Evolutionary conservation across 2,797 vertebrate genomes (phyloP).

Genomic region (Fundulus diaphanus): DNA sequence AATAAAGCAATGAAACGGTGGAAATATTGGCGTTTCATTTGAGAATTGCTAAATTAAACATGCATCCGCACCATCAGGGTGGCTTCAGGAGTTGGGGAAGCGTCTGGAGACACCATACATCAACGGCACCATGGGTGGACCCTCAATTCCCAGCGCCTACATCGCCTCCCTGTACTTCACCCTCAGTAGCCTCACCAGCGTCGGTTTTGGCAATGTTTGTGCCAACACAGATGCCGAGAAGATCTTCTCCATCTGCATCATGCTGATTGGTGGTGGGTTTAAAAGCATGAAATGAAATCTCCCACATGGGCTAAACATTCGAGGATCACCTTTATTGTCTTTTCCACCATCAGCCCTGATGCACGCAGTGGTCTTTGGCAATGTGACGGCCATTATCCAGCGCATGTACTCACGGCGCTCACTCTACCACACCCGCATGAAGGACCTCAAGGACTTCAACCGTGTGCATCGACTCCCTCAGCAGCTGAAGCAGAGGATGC

Average conservation of each 20-base stretch:
- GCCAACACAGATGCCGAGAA: constrained; percentile 96
- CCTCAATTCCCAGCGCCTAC: constrained; percentile 90
- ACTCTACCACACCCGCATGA: constrained; percentile 95
- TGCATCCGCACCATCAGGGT: constrained; percentile 78
- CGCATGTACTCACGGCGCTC: constrained; percentile 96
- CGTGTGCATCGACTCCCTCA: constrained; percentile 91
- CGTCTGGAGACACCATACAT: constrained; percentile 91
- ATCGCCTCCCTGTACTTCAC: constrained; percentile 97
- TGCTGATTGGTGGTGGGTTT: constrained; percentile 92
- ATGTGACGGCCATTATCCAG: constrained; percentile 97
- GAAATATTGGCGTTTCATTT: neutral
- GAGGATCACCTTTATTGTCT: neutral
- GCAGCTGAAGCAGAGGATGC: constrained; percentile 94
- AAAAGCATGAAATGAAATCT: neutral
- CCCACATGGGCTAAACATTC: neutral
- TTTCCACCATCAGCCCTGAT: constrained; percentile 86
- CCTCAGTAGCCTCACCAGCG: constrained; percentile 95
- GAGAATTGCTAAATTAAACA: neutral
- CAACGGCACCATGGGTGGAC: constrained; percentile 91
- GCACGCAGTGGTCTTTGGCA: constrained; percentile 97
- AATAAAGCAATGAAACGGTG: neutral
- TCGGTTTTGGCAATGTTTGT: constrained; percentile 93
- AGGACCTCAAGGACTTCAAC: constrained; percentile 96
- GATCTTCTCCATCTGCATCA: constrained; percentile 97
- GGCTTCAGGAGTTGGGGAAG: constrained; percentile 95